phyloP scores from a whole-genome alignment of 2,797 vertebrate genomes.

The Falco rusticolus region DNA sequence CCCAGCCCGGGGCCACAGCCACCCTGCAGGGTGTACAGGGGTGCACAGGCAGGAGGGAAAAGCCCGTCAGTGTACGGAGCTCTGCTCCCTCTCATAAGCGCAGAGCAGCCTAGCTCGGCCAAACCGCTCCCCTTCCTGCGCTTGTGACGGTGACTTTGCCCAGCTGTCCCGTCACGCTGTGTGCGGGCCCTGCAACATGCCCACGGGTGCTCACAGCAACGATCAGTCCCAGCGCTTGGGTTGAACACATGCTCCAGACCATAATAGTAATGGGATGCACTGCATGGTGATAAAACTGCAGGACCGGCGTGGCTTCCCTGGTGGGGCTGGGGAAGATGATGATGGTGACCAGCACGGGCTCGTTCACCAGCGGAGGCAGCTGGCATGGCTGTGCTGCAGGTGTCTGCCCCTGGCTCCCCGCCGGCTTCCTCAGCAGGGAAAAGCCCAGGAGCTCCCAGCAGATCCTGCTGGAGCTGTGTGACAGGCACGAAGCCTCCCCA shows the following conservation, averaged over 20 bases:
- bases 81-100: background rate
- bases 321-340: background rate
- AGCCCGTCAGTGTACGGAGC: rapidly evolving
- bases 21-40: background rate
- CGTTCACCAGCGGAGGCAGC: rapidly evolving
- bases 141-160: background rate
- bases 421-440: background rate
- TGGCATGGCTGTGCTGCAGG: rapidly evolving
- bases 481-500: background rate
- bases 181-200: rapidly evolving
- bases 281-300: background rate
- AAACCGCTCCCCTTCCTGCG: background rate
- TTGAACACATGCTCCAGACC: background rate
- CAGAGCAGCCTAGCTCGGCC: background rate
- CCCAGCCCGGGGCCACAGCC: background rate
- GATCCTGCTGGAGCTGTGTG: background rate
- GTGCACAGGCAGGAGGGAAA: no score
- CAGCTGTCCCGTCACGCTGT: rapidly evolving
- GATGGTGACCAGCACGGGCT: rapidly evolving
- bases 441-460: background rate
- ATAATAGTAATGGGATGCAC: rapidly evolving
- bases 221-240: background rate
- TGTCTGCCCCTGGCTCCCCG: background rate
- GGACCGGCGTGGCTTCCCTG: background rate
- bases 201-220: background rate